Evolutionary conservation across 35 echinoderm and acorn worm genomes (phyloP), one percentile per base, ranked within the genome.

Genomic region (Amphiura filiformis): DNA sequence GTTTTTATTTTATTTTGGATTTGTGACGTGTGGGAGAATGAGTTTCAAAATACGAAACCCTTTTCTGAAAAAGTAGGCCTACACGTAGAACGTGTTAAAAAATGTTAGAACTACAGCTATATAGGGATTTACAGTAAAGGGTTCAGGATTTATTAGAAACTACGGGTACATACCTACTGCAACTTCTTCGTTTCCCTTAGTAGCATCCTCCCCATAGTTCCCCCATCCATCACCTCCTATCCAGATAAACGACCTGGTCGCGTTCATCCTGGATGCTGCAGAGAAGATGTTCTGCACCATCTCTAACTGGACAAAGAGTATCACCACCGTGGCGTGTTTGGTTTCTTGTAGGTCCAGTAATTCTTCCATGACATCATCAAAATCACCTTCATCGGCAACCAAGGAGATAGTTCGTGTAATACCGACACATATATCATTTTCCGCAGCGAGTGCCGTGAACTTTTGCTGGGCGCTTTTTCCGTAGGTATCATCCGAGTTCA

Each of bases 401-500:
- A 78, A 30, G 36, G 26, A n/a, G 0, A 65, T 65, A 9, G 91
- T 93, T 49, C 87, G 22, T 17, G 95, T 78, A 11, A 93, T 84
- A 35, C 89, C 95, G 26, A 91, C 65, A 57, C 95, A 97, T 32
- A 97, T 94, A 75, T 84, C 82, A 28, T 89, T 34, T 13, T 79
- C 32, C n/a, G 75, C 37, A 13, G 88, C 91, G 4, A 39, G 31
- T 28, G 36, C 39, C 22, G 85, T 76, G 78, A 94, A 97, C 78
- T 88, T 89, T 30, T 87, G 78, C 78, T 94, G 86, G 0, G 91
- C 95, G 82, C 92, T 94, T 56, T 97, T 91, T 13, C 95, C 95
- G 37, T 97, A 97, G 0, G 89, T 89, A 44, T 94, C 95, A 65
- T 97, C 95, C 22, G 95, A 97, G 82, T 97, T 93, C 39, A 97